These are phyloP conservation scores for Drosophila ironensis DNA, from an alignment of 1,140 invertebrate species.

Conservation along the genomic window DNA sequence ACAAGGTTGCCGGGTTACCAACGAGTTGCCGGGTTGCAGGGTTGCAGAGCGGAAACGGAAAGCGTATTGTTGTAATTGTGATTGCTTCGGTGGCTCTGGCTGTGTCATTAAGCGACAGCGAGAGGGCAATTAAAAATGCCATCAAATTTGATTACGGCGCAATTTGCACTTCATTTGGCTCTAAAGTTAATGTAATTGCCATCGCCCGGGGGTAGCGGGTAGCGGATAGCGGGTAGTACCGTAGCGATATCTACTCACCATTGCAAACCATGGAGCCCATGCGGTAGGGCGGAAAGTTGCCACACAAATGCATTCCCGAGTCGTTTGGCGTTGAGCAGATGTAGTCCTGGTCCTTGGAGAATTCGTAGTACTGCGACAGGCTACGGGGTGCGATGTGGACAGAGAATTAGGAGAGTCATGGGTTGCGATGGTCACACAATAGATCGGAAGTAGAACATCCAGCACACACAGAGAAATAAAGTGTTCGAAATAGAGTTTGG, in stretches of 20 bases:
- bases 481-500: slow-evolving; percentile 31
- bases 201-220: neutral
- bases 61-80: slow-evolving; percentile 52
- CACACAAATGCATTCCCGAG: slow-evolving; percentile 97
- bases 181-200: slow-evolving; percentile 41
- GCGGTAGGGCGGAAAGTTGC: slow-evolving; percentile 91
- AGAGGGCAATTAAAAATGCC: slow-evolving; percentile 72
- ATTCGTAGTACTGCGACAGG: slow-evolving; percentile 90
- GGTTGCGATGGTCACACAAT: slow-evolving; percentile 40
- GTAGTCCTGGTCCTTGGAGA: slow-evolving; percentile 95
- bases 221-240: neutral
- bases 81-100: slow-evolving; percentile 37
- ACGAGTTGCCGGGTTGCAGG: no score
- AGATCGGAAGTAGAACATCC: slow-evolving; percentile 44
- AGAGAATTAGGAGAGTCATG: slow-evolving; percentile 39
- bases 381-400: slow-evolving; percentile 66
- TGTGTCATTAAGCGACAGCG: slow-evolving; percentile 44
- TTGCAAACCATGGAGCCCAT: slow-evolving; percentile 88
- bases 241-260: slow-evolving; percentile 67
- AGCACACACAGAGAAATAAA: slow-evolving; percentile 58
- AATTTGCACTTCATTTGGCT: slow-evolving; percentile 76
- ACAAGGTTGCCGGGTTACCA: no score
- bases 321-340: slow-evolving; percentile 97
- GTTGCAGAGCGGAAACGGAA: slow-evolving; percentile 8
- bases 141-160: slow-evolving; percentile 76